A percentile compares a stretch with the other conserved stretches of the same genome.
Evolutionary conservation across 2,888 invertebrate species (phyloP).

Genomic region (Eilema caniola): DNA sequence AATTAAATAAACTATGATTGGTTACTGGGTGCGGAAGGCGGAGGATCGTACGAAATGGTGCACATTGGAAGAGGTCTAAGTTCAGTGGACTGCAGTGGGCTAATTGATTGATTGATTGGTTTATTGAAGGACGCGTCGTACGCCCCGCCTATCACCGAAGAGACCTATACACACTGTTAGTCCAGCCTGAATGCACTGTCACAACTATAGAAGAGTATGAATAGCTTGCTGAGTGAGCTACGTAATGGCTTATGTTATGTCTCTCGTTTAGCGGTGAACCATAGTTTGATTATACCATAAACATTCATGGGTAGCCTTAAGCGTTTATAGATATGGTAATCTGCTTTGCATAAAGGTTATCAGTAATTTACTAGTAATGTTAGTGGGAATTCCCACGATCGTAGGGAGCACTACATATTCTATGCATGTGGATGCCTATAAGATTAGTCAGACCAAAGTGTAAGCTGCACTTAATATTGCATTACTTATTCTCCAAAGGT

Average conservation of each 20-base stretch:
- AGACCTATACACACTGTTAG: no score
- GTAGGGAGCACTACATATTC: not conserved
- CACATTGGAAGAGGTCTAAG: no score
- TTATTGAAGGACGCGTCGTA: no score
- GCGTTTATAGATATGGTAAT: constrained; percentile 1
- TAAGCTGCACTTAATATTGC: not conserved
- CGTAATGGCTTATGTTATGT: not conserved
- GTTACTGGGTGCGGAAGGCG: no score
- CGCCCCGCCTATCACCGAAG: no score
- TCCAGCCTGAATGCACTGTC: no score
- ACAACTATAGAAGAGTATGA: no score
- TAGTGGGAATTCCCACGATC: not conserved
- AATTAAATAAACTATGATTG: no score
- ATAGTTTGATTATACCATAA: not conserved
- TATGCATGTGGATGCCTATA: not conserved
- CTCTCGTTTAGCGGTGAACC: not conserved
- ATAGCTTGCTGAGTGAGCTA: not conserved
- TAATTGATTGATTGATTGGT: no score
- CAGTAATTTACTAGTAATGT: not conserved
- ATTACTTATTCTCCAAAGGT: no score
- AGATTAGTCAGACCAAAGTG: not conserved
- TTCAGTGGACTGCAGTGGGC: no score
- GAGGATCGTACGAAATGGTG: no score
- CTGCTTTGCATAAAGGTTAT: not conserved
- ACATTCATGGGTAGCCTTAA: not conserved